phyloP scores from a whole-genome alignment of 1,140 invertebrate genomes.

The Cyphomyrmex costatus region DNA sequence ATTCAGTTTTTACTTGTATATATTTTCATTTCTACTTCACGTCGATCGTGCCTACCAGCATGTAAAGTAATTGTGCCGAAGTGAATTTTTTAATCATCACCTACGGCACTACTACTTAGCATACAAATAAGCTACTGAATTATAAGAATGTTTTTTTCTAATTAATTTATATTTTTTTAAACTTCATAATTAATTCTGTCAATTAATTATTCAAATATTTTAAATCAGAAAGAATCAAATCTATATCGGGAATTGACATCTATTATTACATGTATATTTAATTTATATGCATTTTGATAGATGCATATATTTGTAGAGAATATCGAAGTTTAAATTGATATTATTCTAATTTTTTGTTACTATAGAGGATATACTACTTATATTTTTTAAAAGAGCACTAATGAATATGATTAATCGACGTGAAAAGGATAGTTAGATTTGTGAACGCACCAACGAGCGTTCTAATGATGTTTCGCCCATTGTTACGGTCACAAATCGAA shows the following conservation, averaged over 20 bases:
- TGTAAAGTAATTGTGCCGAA: conserved; percentile 83
- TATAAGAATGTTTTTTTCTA: neutral
- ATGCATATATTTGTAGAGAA: neutral
- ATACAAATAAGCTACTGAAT: conserved; percentile 61
- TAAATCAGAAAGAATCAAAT: too few relatives aligned
- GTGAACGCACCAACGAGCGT: conserved; percentile 83
- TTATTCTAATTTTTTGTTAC: neutral
- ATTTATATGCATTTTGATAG: neutral
- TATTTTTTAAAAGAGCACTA: neutral
- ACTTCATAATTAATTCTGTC: neutral
- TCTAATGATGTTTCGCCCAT: conserved; percentile 76
- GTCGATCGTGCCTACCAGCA: conserved; percentile 20
- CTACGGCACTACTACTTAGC: conserved; percentile 86
- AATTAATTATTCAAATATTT: too few relatives aligned
- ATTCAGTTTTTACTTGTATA: neutral
- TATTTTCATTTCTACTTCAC: neutral
- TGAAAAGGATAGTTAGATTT: conserved; percentile 79
- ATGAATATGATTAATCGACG: neutral
- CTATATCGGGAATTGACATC: neutral
- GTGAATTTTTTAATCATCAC: conserved; percentile 82
- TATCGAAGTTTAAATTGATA: neutral
- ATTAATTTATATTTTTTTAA: neutral
- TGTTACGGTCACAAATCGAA: conserved; percentile 86
- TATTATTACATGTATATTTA: conserved; percentile 1
- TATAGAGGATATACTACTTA: neutral